Evolutionary conservation across 1,140 invertebrate species (phyloP).

Genomic region (Ceratoteleas bidentatus): DNA sequence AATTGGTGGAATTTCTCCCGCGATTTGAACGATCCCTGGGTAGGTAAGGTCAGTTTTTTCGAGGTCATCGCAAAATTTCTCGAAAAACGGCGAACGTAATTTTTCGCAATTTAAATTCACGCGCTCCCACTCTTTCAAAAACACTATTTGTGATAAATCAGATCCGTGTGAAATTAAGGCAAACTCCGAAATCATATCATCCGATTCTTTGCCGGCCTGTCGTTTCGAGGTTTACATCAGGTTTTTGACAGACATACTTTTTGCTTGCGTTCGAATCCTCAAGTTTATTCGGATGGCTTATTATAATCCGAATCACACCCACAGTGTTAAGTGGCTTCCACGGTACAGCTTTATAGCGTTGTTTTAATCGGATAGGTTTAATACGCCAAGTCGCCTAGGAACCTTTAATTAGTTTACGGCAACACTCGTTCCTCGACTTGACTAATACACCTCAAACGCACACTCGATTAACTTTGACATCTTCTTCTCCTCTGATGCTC

Average conservation of each 20-base stretch:
- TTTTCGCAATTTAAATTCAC: constrained; percentile 21
- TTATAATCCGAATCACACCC: constrained; percentile 70
- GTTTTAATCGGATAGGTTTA: constrained; percentile 77
- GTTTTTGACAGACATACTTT: no score
- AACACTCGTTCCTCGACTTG: constrained; percentile 52
- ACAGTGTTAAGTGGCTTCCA: constrained; percentile 75
- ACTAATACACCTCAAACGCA: constrained; percentile 53
- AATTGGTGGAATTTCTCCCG: constrained; percentile 39
- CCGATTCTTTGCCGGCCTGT: no score
- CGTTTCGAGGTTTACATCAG: no score
- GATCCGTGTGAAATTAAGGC: no score
- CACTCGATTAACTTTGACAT: constrained; percentile 55
- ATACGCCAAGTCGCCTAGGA: constrained; percentile 65
- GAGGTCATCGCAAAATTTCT: constrained; percentile 9
- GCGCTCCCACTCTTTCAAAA: no score
- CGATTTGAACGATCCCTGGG: constrained; percentile 23
- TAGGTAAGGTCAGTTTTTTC: constrained; percentile 51
- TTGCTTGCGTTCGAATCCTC: constrained; percentile 16
- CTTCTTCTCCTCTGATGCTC: constrained; percentile 33
- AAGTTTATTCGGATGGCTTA: constrained; percentile 67
- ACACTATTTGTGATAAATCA: no score
- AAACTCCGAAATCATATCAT: no score
- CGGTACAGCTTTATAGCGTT: constrained; percentile 65
- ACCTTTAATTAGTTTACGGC: constrained; percentile 77
- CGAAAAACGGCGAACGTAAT: background rate